These are phyloP conservation scores for Poeciliopsis turneri DNA, from an alignment of 2,797 vertebrate genomes.

Conservation along the genomic window DNA sequence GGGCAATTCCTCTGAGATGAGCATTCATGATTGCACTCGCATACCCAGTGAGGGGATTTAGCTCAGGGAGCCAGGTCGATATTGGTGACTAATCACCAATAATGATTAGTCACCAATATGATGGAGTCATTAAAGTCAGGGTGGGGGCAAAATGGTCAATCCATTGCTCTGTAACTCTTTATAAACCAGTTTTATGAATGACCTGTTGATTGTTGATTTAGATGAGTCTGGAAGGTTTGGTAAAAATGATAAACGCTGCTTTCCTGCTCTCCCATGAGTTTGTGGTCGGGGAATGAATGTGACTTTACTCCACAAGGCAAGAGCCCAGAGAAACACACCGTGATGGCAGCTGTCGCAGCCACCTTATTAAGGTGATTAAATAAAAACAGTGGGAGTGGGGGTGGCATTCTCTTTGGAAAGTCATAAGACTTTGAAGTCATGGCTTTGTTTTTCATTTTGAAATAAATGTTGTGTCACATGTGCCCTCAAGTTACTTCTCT, in stretches of 20 bases:
- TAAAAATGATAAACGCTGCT: conserved; percentile 65
- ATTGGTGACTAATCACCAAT: conserved; percentile 62
- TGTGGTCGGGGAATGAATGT: conserved; percentile 56
- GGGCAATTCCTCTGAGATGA: conserved; percentile 37
- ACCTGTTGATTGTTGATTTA: conserved; percentile 76
- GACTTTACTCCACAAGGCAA: conserved; percentile 57
- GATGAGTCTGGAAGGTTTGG: conserved; percentile 65
- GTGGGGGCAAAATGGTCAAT: conserved; percentile 49
- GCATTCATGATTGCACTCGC: conserved; percentile 34
- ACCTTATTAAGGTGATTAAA: conserved; percentile 81
- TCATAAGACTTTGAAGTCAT: conserved; percentile 44
- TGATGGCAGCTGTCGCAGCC: conserved; percentile 71
- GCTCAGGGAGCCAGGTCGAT: conserved; percentile 52
- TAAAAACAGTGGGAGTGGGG: conserved; percentile 65
- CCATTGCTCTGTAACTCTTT: conserved; percentile 59
- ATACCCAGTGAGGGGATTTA: conserved; percentile 47
- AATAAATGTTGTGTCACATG: conserved; percentile 45
- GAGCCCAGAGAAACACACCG: conserved; percentile 60
- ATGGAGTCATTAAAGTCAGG: conserved; percentile 53
- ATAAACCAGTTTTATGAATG: conserved; percentile 68
- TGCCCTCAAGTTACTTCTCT: conserved; percentile 33
- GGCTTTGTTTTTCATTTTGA: conserved; percentile 10
- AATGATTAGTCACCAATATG: background rate
- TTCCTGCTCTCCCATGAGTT: conserved; percentile 58
- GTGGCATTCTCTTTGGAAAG: conserved; percentile 38